Evolutionary conservation across 2,888 invertebrate genomes (phyloP).

Genomic region (Rhabditophanes sp.): DNA sequence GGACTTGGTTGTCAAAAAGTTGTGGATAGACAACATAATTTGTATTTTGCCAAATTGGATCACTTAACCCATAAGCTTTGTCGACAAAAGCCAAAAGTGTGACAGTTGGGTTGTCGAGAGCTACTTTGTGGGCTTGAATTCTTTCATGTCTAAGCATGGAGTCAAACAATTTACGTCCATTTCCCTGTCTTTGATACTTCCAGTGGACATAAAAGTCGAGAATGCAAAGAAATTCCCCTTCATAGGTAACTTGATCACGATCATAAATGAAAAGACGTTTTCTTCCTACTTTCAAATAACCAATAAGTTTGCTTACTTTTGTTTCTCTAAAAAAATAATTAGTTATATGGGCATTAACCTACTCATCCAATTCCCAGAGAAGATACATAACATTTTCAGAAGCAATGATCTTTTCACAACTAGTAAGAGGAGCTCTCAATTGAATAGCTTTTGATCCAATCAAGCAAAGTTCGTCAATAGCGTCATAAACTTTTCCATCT

Average conservation of each 20-base stretch:
- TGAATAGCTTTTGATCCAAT: slow-evolving; percentile 12
- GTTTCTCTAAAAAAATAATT: slow-evolving; percentile 15
- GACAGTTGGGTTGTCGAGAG: slow-evolving; percentile 77
- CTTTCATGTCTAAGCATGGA: slow-evolving; percentile 56
- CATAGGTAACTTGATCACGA: slow-evolving; percentile 26
- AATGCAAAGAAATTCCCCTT: slow-evolving; percentile 63
- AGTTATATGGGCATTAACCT: slow-evolving; percentile 1
- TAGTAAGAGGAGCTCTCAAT: slow-evolving; percentile 19
- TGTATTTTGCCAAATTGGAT: slow-evolving; percentile 65
- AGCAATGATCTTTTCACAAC: slow-evolving; percentile 19
- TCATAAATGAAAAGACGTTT: slow-evolving; percentile 66
- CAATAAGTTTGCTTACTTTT: slow-evolving; percentile 49
- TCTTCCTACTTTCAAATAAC: slow-evolving; percentile 70
- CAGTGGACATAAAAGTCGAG: slow-evolving; percentile 80
- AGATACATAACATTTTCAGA: slow-evolving; percentile 29
- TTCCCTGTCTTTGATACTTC: slow-evolving; percentile 66
- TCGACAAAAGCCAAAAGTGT: slow-evolving; percentile 69
- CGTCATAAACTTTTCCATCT: slow-evolving; percentile 8
- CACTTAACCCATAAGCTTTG: slow-evolving; percentile 61
- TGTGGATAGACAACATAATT: slow-evolving; percentile 71
- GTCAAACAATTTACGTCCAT: slow-evolving; percentile 69
- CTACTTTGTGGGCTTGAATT: slow-evolving; percentile 45
- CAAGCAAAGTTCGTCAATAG: slow-evolving; percentile 9
- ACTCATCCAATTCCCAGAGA: slow-evolving; percentile 31
- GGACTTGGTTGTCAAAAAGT: slow-evolving; percentile 52